Evolutionary conservation across 2,888 invertebrate species (phyloP), one percentile per base, ranked within the genome.

Genomic region (Drosophila koepferae): DNA sequence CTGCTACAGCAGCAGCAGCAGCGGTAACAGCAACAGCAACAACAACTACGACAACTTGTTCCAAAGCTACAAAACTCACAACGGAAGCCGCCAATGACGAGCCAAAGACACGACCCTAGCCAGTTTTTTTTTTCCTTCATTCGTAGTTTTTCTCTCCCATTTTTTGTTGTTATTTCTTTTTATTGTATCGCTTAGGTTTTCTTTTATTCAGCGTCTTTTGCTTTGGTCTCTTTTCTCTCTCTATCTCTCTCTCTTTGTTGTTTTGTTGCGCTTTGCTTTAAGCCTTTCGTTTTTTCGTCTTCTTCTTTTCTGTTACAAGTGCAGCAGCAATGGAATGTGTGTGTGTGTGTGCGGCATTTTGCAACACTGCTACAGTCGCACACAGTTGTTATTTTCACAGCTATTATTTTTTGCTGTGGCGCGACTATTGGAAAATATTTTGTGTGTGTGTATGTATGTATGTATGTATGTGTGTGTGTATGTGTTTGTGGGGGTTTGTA

Each of bases 1-100:
- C 71, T 81, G 79, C 84, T 72, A 71, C 41, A 41, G n/a, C 63
- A 55, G 54, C 69, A 48, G 48, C 38, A 31, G 31, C 31, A 31
- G 31, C 31, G 2, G 36, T 49, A 60, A n/a, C n/a, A n/a, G n/a
- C n/a, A n/a, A n/a, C n/a, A n/a, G 23, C 53, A 31, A 40, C 48
- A 60, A 34, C 72, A 63, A 31, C 64, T 34, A 58, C 74, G 36
- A 69, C 82, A 82, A 81, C 80, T 80, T 82, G 83, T 77, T 82
- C 34, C 72, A 82, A 72, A 79, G 71, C 78, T 69, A 74, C 72
- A 41, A 55, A 78, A 71, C 69, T 75, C 70, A 64, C 85, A 89
- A 73, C 85, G 85, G 89, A 85, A 85, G 85, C 89, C 82, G 73
- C 89, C 89, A 85, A 85, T 89, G 89, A 74, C 87, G 83, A 86